Evolutionary conservation across 2,113 vertebrate genomes (phyloP), one percentile per base, ranked within the genome.

Genomic region (Gopherus flavomarginatus): DNA sequence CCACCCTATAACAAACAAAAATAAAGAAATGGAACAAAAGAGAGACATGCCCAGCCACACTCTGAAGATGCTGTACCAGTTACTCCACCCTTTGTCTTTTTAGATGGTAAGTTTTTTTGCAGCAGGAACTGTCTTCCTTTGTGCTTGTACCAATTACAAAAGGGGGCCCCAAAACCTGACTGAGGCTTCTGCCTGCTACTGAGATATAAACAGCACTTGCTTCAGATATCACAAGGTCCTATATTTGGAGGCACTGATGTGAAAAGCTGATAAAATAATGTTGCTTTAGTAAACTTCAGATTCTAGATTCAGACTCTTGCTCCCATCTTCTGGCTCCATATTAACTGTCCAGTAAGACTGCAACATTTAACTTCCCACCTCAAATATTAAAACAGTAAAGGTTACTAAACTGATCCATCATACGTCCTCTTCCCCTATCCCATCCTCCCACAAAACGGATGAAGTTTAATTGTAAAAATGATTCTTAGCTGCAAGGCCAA

Each of bases 11-110:
- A 38, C 16, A 81, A 86, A 44, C 9, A 42, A 44, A 78, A 78
- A 78, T 47, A 69, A 53, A 29, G 16, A n/a, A 89, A 44, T 1
- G 5, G 5, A 57, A 56, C 5, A 42, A 35, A 12, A 14, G 44
- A 78, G 75, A 81, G 9, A 11, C 1, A 8, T 0, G 0, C 38
- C 2, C 29, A 24, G 11, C 42, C 53, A 10, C 62, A 69, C 87
- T 53, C 62, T 57, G 85, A 8, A 9, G 4, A n/a, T 4, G 2
- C 5, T 82, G 72, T 1, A 49, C 8, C 3, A 44, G 38, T 81
- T 54, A 26, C 31, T 16, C 56, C 57, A 56, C 26, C 44, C 21
- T 72, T 78, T 24, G 77, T 0, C 17, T 53, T 87, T 44, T 59
- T 9, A 87, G 57, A 86, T 1, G 26, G n/a, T 17, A 83, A 94